These are phyloP conservation scores for Piprites chloris DNA, from an alignment of 2,113 vertebrate species.

Conservation along the genomic window DNA sequence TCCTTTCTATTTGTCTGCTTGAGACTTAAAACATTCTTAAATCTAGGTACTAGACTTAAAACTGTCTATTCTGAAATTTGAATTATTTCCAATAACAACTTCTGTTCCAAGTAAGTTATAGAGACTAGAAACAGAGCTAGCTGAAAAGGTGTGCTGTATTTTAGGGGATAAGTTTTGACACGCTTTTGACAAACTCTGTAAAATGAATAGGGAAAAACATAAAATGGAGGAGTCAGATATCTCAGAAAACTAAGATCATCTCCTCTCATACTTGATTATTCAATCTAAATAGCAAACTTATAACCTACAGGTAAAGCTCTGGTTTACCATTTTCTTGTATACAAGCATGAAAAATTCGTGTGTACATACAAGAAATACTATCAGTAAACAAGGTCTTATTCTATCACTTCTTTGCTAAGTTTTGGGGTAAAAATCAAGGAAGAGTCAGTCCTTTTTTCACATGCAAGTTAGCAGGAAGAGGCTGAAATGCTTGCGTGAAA, in stretches of 20 bases:
- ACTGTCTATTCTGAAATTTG: neutral
- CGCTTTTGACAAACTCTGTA: neutral
- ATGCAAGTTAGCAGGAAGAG: neutral
- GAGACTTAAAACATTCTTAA: neutral
- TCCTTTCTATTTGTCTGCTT: neutral
- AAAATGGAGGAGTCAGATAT: neutral
- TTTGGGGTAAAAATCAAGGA: neutral
- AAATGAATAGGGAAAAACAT: neutral
- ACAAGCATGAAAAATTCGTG: neutral
- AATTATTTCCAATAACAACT: neutral
- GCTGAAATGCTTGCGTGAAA: neutral
- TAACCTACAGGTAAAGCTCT: neutral
- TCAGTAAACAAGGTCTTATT: neutral
- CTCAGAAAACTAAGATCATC: neutral
- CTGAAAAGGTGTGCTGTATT: neutral
- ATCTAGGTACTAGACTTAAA: neutral
- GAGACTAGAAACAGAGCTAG: neutral
- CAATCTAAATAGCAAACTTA: neutral
- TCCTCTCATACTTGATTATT: neutral
- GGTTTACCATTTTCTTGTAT: neutral
- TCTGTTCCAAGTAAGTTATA: neutral
- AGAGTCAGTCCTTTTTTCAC: neutral
- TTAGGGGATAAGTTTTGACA: neutral
- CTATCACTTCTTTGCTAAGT: neutral
- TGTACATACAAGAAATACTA: neutral